A percentile compares a stretch with the other conserved stretches of the same genome.
phyloP scores from a whole-genome alignment of 2,797 vertebrate genomes.

The Holocentrus rufus region DNA sequence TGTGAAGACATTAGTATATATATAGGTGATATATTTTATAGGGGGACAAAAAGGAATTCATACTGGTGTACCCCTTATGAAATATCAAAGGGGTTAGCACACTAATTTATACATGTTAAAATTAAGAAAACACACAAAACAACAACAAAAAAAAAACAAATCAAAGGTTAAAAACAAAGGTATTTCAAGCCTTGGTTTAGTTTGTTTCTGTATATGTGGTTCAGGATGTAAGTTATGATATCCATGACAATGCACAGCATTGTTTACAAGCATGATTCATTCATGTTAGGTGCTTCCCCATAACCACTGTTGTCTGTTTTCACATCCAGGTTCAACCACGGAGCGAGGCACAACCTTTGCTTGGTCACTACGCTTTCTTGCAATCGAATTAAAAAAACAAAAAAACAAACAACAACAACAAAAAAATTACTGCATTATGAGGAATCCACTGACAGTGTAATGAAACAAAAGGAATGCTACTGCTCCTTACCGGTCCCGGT shows the following conservation, averaged over 20 bases:
- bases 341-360: background rate
- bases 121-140: slow-evolving; percentile 19
- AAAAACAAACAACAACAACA: background rate
- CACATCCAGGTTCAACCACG: background rate
- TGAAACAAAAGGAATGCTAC: slow-evolving; percentile 19
- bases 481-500: slow-evolving; percentile 1
- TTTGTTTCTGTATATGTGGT: slow-evolving; percentile 17
- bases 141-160: too few relatives aligned
- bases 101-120: slow-evolving; percentile 65
- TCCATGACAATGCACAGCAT: slow-evolving; percentile 45
- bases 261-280: slow-evolving; percentile 38
- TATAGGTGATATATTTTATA: slow-evolving; percentile 8
- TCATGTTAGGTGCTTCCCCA: background rate
- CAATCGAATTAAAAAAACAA: background rate
- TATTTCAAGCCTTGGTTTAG: slow-evolving; percentile 15
- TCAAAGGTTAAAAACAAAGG: slow-evolving; percentile 53
- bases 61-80: background rate
- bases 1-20: background rate
- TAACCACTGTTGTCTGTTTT: background rate
- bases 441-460: background rate
- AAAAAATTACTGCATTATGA: background rate
- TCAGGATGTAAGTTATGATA: slow-evolving; percentile 11
- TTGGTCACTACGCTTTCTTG: background rate
- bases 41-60: background rate
- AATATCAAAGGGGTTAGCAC: background rate